Conservation (phyloP, 1,140 invertebrate genomes). For the Lamellibrachia luymesi region DNA sequence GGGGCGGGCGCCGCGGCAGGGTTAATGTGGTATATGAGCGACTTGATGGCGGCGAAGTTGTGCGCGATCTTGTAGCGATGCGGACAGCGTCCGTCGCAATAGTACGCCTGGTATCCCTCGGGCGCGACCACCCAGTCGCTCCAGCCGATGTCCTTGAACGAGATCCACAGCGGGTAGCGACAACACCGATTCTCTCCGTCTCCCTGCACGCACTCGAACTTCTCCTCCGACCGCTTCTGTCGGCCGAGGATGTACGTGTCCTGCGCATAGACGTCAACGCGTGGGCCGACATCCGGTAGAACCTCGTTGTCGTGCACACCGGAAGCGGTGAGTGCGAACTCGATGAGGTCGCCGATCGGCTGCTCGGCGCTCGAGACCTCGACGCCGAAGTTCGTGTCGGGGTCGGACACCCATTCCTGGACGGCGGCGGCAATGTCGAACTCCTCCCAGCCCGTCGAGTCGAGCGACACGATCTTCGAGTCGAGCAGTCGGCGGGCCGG, state of each 20-base stretch:
- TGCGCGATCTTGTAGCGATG: conserved; percentile 45
- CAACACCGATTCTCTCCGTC: conserved; percentile 45
- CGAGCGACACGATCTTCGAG: conserved; percentile 22
- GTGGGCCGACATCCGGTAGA: conserved; percentile 9
- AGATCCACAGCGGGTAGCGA: conserved; percentile 40
- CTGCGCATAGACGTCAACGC: conserved; percentile 22
- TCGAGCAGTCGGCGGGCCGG: conserved; percentile 20
- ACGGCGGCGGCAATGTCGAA: conserved; percentile 30
- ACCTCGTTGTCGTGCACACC: neutral
- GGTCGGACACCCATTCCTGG: conserved; percentile 28
- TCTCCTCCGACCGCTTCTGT: conserved; percentile 13
- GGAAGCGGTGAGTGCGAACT: neutral
- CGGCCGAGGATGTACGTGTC: conserved; percentile 9
- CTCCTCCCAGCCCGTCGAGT: conserved; percentile 25
- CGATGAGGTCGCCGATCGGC: conserved; percentile 16
- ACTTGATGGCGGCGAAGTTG: conserved; percentile 46
- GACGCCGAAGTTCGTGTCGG: conserved; percentile 26
- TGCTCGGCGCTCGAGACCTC: conserved; percentile 26
- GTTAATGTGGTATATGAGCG: conserved; percentile 38
- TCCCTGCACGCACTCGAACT: conserved; percentile 26
- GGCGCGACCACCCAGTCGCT: conserved; percentile 46
- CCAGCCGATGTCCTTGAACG: conserved; percentile 46
- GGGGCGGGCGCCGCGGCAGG: conserved; percentile 32
- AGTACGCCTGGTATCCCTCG: conserved; percentile 42
- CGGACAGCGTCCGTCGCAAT: conserved; percentile 46